phyloP scores from a whole-genome alignment of 2,113 vertebrate species.

The Recurvirostra avosetta region DNA sequence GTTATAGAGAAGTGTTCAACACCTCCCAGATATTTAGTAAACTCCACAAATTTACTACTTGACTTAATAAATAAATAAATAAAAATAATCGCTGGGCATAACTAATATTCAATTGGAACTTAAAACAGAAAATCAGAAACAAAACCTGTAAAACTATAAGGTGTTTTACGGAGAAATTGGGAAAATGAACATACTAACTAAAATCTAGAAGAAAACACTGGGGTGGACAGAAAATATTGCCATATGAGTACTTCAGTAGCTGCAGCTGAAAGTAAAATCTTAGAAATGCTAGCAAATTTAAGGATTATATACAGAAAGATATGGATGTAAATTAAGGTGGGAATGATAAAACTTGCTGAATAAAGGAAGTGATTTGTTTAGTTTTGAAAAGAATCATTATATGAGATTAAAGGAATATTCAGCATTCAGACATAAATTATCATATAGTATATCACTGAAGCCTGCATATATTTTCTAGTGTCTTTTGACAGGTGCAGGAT shows the following conservation, averaged over 20 bases:
- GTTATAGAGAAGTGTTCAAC: not conserved
- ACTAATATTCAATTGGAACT: not conserved
- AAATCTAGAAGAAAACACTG: not conserved
- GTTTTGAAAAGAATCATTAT: not conserved
- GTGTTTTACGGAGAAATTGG: not conserved
- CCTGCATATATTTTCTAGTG: not conserved
- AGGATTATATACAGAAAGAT: not conserved
- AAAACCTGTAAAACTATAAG: not conserved
- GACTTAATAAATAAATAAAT: not conserved
- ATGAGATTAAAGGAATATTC: not conserved
- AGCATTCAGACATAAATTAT: not conserved
- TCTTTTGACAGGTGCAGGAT: not conserved
- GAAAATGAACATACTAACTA: not conserved
- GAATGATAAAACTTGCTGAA: not conserved
- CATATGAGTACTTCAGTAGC: not conserved
- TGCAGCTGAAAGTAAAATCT: not conserved
- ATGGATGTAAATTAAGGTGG: not conserved
- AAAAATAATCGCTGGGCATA: not conserved
- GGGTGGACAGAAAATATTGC: not conserved
- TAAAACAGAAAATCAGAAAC: not conserved
- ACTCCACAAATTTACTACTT: not conserved
- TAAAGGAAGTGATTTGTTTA: not conserved
- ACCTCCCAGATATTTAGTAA: not conserved
- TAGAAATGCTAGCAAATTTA: not conserved
- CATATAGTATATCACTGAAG: not conserved